These are phyloP conservation scores for Mus pahari DNA, from an alignment of 2,113 vertebrate species.

Conservation along the genomic window DNA sequence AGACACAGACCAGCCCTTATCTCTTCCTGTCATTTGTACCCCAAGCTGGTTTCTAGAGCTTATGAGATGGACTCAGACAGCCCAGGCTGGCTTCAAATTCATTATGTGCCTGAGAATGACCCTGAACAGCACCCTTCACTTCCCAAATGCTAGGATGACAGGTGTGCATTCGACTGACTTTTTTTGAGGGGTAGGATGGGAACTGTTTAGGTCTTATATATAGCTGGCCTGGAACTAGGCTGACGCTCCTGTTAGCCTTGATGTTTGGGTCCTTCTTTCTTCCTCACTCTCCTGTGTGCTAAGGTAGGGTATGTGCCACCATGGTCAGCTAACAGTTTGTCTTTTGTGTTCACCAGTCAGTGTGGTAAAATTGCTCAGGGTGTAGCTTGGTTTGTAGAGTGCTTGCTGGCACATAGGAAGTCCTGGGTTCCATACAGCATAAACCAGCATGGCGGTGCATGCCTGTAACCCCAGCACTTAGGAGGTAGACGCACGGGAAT, in stretches of 20 bases:
- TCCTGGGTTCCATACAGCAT: neutral
- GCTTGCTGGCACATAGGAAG: neutral
- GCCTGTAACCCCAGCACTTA: neutral
- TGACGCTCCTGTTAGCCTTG: neutral
- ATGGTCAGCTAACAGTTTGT: neutral
- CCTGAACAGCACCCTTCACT: neutral
- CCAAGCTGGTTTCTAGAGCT: neutral
- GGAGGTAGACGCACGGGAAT: neutral
- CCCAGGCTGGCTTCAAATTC: neutral
- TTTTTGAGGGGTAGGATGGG: neutral
- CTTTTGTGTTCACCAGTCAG: conserved; percentile 8
- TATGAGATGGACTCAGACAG: neutral
- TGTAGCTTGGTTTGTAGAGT: neutral
- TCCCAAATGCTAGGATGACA: neutral
- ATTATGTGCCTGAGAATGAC: neutral
- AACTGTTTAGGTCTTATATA: neutral
- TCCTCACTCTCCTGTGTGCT: neutral
- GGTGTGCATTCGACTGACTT: neutral
- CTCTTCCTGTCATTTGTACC: neutral
- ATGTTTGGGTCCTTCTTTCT: neutral
- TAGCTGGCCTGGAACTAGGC: neutral
- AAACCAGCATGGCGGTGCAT: neutral
- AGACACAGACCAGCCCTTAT: neutral
- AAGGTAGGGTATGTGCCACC: no score
- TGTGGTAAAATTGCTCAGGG: neutral